A percentile compares a stretch with the other conserved stretches of the same genome.
Conservation (phyloP, 2,888 invertebrate genomes). For the Cloeon dipterum region DNA sequence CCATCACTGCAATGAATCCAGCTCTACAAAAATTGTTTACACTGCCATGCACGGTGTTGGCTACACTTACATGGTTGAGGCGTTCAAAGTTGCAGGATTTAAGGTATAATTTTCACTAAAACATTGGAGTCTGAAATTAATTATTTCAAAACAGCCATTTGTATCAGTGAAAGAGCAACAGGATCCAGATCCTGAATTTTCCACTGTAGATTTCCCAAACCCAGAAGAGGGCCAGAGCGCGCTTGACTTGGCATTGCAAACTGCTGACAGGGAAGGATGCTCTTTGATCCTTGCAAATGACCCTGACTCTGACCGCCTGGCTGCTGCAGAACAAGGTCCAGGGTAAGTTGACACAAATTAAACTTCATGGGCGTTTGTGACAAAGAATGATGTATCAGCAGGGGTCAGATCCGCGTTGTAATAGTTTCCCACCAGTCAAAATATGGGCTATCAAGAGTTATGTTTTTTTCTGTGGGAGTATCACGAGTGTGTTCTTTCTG, state of each 20-base stretch:
- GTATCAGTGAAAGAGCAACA: constrained; percentile 49
- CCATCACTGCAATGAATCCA: constrained; percentile 28
- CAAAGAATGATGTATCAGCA: no score
- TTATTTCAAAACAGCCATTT: no score
- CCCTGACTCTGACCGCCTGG: constrained; percentile 93
- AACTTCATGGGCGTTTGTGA: no score
- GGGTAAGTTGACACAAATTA: constrained; percentile 20
- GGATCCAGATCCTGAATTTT: constrained; percentile 86
- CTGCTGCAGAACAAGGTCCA: constrained; percentile 63
- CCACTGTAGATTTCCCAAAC: constrained; percentile 93
- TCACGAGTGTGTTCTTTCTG: no score
- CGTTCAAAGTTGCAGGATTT: constrained; percentile 52
- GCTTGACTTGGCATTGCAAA: constrained; percentile 45
- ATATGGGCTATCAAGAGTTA: no score
- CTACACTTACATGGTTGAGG: constrained; percentile 45
- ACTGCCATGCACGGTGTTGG: constrained; percentile 99
- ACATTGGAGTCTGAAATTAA: no score
- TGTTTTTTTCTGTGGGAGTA: no score
- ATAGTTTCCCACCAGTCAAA: no score
- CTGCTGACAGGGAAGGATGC: constrained; percentile 46
- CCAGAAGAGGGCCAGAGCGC: constrained; percentile 87
- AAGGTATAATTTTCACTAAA: no score
- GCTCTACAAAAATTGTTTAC: constrained; percentile 50
- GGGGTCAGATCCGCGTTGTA: no score
- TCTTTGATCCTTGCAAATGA: constrained; percentile 83